Percentiles rank a stretch among this genome's conserved stretches.
These are phyloP conservation scores for Pelochelys cantorii DNA, from an alignment of 2,797 vertebrate species.

Conservation along the genomic window DNA sequence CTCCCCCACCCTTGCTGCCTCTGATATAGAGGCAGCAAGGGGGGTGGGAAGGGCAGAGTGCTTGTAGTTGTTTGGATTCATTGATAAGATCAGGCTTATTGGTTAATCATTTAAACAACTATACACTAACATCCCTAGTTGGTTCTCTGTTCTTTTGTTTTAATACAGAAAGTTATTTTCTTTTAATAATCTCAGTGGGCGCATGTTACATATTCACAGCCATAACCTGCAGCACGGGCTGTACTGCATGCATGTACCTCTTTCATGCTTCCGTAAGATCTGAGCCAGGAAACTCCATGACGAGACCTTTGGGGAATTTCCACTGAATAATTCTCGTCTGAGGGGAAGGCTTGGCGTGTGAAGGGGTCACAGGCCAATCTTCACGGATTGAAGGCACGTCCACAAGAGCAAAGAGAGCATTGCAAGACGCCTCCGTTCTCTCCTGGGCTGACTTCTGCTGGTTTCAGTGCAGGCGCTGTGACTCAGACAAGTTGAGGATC, in stretches of 20 bases:
- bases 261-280: not conserved
- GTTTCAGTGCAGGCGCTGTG: not conserved
- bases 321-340: not conserved
- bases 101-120: too few species aligned
- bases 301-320: not conserved
- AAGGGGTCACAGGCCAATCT: not conserved
- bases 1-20: too few species aligned
- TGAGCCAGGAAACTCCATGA: not conserved
- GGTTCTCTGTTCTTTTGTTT: not conserved
- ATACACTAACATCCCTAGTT: too few species aligned
- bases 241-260: not conserved
- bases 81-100: too few species aligned
- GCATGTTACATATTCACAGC: not conserved
- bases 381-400: not conserved
- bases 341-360: not conserved
- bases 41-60: too few species aligned
- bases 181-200: not conserved
- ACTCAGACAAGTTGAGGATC: fast-evolving
- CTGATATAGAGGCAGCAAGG: too few species aligned
- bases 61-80: too few species aligned
- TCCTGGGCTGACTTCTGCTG: not conserved
- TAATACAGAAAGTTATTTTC: not conserved
- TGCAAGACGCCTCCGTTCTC: not conserved
- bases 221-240: too few species aligned
- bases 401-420: not conserved